These are phyloP conservation scores for Megastigmus dorsalis DNA, from an alignment of 2,888 invertebrate genomes.

Conservation along the genomic window DNA sequence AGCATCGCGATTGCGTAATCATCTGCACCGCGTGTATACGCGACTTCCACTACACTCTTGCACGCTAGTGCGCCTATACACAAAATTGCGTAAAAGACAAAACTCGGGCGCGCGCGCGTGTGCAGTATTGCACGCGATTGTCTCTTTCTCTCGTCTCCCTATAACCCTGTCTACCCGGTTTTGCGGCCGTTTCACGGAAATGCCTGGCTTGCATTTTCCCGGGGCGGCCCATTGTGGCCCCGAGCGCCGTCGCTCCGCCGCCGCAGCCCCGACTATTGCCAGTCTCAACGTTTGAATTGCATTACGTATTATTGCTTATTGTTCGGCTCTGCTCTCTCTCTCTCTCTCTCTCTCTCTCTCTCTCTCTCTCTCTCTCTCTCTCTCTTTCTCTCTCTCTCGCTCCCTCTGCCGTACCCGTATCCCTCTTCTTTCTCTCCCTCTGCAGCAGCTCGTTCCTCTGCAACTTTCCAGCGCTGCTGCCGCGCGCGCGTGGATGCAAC, in stretches of 20 bases:
- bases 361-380: conserved; percentile 7
- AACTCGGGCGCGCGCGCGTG: conserved; percentile 63
- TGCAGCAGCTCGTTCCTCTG: conserved; percentile 15
- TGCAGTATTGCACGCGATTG: conserved; percentile 62
- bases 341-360: conserved; percentile 26
- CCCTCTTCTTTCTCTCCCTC: conserved; percentile 11
- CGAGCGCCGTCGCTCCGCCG: conserved; percentile 59
- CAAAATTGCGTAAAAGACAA: conserved; percentile 69
- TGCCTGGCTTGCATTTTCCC: conserved; percentile 71
- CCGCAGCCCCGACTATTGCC: conserved; percentile 71
- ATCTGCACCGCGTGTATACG: no score
- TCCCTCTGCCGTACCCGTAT: no score
- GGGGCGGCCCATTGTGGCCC: conserved; percentile 63
- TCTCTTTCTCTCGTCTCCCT: no score
- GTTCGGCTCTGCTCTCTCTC: conserved; percentile 60
- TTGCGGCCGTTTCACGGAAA: conserved; percentile 68
- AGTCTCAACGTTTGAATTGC: conserved; percentile 71
- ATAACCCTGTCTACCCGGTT: no score
- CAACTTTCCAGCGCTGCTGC: conserved; percentile 37
- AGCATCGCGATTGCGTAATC: conserved; percentile 65
- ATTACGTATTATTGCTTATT: conserved; percentile 73
- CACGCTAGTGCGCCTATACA: conserved; percentile 50
- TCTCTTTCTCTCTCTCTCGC: background rate
- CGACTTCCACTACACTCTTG: no score
- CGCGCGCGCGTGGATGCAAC: conserved; percentile 52